Conservation (phyloP, 1,140 invertebrate genomes). For the Mamestra configurata region DNA sequence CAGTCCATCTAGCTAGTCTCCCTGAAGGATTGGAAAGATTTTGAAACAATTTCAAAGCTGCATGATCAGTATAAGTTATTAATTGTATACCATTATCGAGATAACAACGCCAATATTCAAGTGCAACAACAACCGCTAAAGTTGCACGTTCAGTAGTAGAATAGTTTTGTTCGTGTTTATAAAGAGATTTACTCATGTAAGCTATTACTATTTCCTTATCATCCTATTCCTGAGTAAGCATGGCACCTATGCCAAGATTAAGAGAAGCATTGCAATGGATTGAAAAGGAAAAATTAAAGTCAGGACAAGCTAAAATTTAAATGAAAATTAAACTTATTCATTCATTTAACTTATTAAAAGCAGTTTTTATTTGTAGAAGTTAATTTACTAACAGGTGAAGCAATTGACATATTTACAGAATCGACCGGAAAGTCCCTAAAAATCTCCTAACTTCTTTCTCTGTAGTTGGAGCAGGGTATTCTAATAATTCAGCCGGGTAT, state of each 20-base stretch:
- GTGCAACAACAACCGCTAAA: conserved; percentile 16
- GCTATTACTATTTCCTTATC: conserved; percentile 56
- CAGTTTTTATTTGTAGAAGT: too few relatives aligned
- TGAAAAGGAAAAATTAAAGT: conserved; percentile 55
- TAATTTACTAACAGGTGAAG: too few relatives aligned
- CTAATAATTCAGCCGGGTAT: too few relatives aligned
- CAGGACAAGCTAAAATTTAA: conserved; percentile 55
- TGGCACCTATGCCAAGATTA: conserved; percentile 58
- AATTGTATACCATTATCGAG: conserved; percentile 48
- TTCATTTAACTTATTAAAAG: conserved; percentile 60
- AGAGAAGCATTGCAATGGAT: conserved; percentile 58
- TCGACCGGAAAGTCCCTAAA: too few relatives aligned
- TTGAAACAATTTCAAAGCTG: conserved; percentile 55
- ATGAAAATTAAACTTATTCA: conserved; percentile 28
- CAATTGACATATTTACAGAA: too few relatives aligned
- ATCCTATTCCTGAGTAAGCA: conserved; percentile 53
- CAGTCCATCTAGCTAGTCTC: too few relatives aligned
- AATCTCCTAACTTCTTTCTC: too few relatives aligned
- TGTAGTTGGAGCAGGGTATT: too few relatives aligned
- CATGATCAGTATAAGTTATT: conserved; percentile 50
- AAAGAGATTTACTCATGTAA: conserved; percentile 43
- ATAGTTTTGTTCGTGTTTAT: conserved; percentile 4
- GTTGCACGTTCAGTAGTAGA: conserved; percentile 47
- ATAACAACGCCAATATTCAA: conserved; percentile 52
- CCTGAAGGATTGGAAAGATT: too few relatives aligned